Percentiles rank a stretch among this genome's conserved stretches.
Evolutionary conservation across 2,113 vertebrate species (phyloP).

Genomic region (Mesitornis unicolor): DNA sequence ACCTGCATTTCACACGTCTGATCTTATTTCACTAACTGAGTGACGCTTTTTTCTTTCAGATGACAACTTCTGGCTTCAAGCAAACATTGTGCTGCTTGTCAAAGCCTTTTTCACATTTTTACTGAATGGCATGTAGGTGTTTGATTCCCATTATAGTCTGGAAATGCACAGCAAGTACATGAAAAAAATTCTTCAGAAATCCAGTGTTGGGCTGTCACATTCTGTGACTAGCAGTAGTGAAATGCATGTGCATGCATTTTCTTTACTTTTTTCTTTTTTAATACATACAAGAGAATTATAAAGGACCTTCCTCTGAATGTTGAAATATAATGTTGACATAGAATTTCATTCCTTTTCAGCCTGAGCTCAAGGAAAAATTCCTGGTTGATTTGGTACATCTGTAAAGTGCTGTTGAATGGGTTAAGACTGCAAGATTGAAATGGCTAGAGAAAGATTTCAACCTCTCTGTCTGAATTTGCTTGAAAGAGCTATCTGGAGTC

Average conservation of each 20-base stretch:
- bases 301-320: neutral
- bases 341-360: neutral
- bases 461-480: neutral
- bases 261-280: neutral
- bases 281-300: neutral
- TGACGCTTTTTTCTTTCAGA: neutral
- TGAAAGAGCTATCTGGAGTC: neutral
- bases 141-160: neutral
- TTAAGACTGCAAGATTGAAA: neutral
- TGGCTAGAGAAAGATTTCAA: neutral
- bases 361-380: neutral
- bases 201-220: neutral
- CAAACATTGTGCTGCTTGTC: neutral
- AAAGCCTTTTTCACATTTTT: neutral
- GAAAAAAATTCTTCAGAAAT: neutral
- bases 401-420: neutral
- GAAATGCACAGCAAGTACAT: neutral
- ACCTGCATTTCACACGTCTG: neutral
- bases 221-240: neutral
- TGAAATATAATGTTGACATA: neutral
- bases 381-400: neutral
- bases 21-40: neutral
- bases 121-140: neutral
- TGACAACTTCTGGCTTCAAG: neutral
- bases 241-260: neutral